Evolutionary conservation across 2,888 invertebrate genomes (phyloP).

Genomic region (Leptodirus hochenwartii): DNA sequence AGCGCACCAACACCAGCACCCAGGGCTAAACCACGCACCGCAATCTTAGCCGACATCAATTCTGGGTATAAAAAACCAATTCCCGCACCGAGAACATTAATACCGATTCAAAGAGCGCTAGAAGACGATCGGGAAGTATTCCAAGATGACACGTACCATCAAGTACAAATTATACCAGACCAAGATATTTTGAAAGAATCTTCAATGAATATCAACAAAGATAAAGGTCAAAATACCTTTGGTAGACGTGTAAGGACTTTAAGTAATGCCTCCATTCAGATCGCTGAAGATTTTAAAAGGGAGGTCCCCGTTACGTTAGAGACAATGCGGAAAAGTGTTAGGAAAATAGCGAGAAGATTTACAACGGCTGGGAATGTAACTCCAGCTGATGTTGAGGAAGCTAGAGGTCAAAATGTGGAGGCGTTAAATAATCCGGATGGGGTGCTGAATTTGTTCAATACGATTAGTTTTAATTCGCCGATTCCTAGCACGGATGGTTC

Average conservation of each 20-base stretch:
- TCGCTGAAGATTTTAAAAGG: constrained; percentile 37
- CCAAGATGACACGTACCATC: constrained; percentile 1
- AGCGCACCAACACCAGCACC: constrained; percentile 9
- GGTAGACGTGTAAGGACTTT: constrained; percentile 30
- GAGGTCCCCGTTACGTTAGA: constrained; percentile 33
- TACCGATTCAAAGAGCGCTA: constrained; percentile 8
- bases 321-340: constrained; percentile 34
- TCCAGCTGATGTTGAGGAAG: constrained; percentile 7
- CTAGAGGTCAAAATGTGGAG: constrained; percentile 14
- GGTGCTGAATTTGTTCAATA: constrained; percentile 35
- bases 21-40: constrained; percentile 6
- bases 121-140: constrained; percentile 2
- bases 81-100: constrained; percentile 11
- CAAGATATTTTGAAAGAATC: background rate
- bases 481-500: constrained; percentile 21
- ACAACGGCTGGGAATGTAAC: constrained; percentile 9
- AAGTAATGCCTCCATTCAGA: constrained; percentile 35
- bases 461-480: constrained; percentile 46
- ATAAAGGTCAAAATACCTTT: constrained; percentile 21
- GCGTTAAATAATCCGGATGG: constrained; percentile 10
- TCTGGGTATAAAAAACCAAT: constrained; percentile 3
- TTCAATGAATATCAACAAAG: too few relatives aligned
- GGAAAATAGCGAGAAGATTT: constrained; percentile 23
- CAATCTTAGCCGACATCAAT: background rate
- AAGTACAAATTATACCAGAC: background rate